A percentile compares a stretch with the other conserved stretches of the same genome.
These are phyloP conservation scores for Heliconius cydno DNA, from an alignment of 2,888 invertebrate genomes.

Conservation along the genomic window DNA sequence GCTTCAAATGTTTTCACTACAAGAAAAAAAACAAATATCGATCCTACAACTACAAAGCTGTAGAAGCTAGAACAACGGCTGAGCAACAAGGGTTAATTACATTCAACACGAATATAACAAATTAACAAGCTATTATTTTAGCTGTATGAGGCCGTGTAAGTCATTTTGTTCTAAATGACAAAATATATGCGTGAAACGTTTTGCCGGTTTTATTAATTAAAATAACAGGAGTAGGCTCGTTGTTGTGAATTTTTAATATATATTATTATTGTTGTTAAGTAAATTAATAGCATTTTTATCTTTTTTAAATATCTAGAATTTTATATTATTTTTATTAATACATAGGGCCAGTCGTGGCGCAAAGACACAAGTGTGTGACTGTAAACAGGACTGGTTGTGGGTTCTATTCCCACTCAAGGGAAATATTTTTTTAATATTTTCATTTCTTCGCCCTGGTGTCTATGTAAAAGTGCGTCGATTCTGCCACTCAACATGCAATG, in stretches of 20 bases:
- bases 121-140: constrained; percentile 43
- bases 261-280: neutral
- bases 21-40: neutral
- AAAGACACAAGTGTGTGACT: neutral
- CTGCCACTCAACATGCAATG: neutral
- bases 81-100: constrained; percentile 21
- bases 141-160: constrained; percentile 44
- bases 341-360: no score
- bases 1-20: neutral
- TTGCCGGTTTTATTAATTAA: constrained; percentile 51
- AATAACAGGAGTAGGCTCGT: neutral
- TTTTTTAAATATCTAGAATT: no score
- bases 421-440: neutral
- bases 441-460: neutral
- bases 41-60: neutral
- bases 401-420: neutral
- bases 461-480: neutral
- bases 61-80: neutral
- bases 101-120: constrained; percentile 36
- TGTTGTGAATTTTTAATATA: constrained; percentile 24
- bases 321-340: no score
- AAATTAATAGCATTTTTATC: no score
- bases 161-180: constrained; percentile 49
- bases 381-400: neutral
- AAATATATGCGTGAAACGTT: constrained; percentile 47